These are phyloP conservation scores for Otis tarda DNA, from an alignment of 2,113 vertebrate species.

Conservation along the genomic window DNA sequence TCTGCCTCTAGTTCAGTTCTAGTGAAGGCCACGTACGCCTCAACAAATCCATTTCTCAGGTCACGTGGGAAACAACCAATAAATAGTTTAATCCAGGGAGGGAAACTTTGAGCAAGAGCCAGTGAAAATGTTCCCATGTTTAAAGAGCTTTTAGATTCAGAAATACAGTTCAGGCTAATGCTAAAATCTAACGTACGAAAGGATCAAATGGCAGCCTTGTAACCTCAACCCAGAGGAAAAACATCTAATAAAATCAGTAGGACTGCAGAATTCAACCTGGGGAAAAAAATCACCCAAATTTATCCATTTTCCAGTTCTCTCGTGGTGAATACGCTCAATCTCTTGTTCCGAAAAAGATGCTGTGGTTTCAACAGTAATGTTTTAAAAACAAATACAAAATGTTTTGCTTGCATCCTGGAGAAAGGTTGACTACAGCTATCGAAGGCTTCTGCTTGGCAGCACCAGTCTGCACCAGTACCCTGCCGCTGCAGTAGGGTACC, in stretches of 20 bases:
- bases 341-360: background rate
- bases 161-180: background rate
- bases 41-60: background rate
- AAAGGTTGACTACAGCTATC: background rate
- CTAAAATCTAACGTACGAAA: background rate
- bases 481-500: background rate
- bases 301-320: background rate
- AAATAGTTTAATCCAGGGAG: background rate
- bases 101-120: background rate
- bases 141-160: background rate
- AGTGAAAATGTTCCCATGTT: background rate
- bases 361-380: background rate
- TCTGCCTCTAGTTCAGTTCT: background rate
- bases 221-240: background rate
- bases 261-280: background rate
- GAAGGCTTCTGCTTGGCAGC: background rate
- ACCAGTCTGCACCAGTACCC: background rate
- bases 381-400: background rate
- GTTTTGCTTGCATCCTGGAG: background rate
- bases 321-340: background rate
- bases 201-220: background rate
- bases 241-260: background rate
- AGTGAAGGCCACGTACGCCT: background rate
- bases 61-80: background rate
- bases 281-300: background rate